Conservation (phyloP, 2,797 vertebrate species). For the Okamejei kenojei region DNA sequence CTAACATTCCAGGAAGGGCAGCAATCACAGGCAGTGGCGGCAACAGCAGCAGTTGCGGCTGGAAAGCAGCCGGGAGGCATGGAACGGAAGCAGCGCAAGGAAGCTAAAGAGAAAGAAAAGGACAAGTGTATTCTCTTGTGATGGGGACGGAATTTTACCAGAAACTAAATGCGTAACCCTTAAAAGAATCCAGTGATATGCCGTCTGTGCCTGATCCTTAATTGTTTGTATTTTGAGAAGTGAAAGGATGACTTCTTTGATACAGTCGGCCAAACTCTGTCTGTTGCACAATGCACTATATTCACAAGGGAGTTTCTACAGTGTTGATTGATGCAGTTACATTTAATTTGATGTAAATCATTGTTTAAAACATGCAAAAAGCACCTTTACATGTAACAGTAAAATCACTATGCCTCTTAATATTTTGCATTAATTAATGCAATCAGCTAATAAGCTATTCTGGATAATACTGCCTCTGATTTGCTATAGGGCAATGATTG, state of each 20-base stretch:
- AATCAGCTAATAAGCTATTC: conserved; percentile 76
- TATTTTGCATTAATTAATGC: conserved; percentile 50
- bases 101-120: conserved; percentile 67
- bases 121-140: conserved; percentile 94
- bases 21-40: conserved; percentile 61
- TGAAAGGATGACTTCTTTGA: conserved; percentile 68
- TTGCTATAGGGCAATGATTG: conserved; percentile 31
- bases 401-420: conserved; percentile 55
- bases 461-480: conserved; percentile 40
- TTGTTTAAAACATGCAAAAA: conserved; percentile 51
- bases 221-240: conserved; percentile 61
- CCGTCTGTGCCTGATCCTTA: conserved; percentile 91
- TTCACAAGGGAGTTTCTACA: conserved; percentile 53
- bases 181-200: conserved; percentile 67
- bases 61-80: conserved; percentile 69
- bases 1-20: conserved; percentile 52
- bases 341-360: conserved; percentile 59
- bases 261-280: conserved; percentile 71
- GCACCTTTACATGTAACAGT: conserved; percentile 59
- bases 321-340: conserved; percentile 44
- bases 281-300: conserved; percentile 63
- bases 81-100: conserved; percentile 79
- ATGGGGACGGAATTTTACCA: conserved; percentile 52
- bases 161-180: conserved; percentile 54
- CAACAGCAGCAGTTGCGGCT: conserved; percentile 62